A percentile compares a stretch with the other conserved stretches of the same genome.
These are phyloP conservation scores for Diaphora mendica DNA, from an alignment of 2,888 invertebrate species.

Conservation along the genomic window DNA sequence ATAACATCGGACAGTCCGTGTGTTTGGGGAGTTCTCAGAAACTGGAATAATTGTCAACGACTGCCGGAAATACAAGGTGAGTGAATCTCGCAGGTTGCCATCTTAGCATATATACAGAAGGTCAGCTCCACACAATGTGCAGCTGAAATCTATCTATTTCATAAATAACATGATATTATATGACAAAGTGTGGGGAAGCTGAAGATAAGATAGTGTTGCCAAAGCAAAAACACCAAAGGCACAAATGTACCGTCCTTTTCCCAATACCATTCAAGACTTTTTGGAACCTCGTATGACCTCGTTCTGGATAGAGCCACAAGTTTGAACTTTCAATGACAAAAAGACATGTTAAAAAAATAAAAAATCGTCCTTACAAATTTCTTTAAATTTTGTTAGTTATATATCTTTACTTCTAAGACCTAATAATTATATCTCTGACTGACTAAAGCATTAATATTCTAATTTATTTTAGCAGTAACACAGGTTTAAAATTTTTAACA, in stretches of 20 bases:
- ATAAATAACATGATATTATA: background rate
- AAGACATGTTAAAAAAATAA: no score
- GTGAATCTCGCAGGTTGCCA: conserved; percentile 29
- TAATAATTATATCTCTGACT: no score
- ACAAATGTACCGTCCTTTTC: background rate
- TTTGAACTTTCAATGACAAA: no score
- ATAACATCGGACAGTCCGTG: conserved; percentile 36
- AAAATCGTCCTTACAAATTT: no score
- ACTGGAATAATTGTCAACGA: conserved; percentile 44
- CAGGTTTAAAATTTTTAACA: no score
- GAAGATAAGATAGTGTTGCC: background rate
- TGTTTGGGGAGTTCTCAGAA: conserved; percentile 50
- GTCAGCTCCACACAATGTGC: background rate
- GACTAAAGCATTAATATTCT: no score
- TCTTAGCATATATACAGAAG: conserved; percentile 10
- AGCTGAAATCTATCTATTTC: background rate
- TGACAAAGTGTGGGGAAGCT: background rate
- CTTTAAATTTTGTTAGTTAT: no score
- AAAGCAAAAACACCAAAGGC: background rate
- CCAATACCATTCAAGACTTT: no score
- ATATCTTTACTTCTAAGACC: no score
- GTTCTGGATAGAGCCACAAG: no score
- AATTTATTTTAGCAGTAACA: no score
- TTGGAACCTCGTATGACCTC: no score
- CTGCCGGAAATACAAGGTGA: conserved; percentile 50